Evolutionary conservation across 2,797 vertebrate species (phyloP).

Genomic region (Glossophaga mutica): DNA sequence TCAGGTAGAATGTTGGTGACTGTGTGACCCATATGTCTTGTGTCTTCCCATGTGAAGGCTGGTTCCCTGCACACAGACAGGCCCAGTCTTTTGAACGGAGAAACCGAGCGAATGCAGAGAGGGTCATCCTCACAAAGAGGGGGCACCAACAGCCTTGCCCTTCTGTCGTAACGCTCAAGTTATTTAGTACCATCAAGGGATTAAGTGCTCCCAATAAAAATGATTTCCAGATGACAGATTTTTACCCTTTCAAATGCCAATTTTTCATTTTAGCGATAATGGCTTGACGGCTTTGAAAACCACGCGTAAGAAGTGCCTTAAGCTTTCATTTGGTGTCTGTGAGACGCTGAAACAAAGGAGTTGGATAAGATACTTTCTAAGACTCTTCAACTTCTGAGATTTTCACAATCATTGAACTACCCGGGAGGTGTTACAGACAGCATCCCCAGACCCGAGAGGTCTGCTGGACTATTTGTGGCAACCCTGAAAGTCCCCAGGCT

Average conservation of each 20-base stretch:
- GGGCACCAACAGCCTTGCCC: fast-evolving
- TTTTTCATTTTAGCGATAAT: neutral
- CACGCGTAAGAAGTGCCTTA: neutral
- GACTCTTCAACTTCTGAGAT: neutral
- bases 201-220: neutral
- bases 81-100: neutral
- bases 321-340: neutral
- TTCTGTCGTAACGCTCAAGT: neutral
- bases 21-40: neutral
- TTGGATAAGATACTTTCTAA: neutral
- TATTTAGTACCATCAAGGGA: neutral
- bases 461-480: neutral
- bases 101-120: neutral
- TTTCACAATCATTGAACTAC: neutral
- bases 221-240: neutral
- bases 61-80: neutral
- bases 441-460: no score
- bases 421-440: neutral
- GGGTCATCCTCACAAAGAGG: neutral
- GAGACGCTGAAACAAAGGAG: neutral
- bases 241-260: neutral
- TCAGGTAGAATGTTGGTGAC: neutral
- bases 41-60: neutral
- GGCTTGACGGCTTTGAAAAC: neutral
- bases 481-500: neutral